These are phyloP conservation scores for Pangasius sanitwongsei DNA, from an alignment of 2,797 vertebrate species.

Conservation along the genomic window DNA sequence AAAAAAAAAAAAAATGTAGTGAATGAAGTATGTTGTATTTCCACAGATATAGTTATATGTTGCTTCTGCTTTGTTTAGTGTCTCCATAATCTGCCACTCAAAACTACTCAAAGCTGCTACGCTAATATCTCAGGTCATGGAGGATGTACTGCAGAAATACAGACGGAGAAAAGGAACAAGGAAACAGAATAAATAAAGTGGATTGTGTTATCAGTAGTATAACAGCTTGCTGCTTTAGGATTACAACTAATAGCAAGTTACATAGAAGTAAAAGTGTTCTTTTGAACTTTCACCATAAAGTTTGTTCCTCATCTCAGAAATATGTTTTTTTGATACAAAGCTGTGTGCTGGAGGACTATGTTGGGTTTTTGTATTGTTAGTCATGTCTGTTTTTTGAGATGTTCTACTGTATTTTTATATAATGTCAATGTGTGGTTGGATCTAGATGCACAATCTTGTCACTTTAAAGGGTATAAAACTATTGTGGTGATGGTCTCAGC, in stretches of 20 bases:
- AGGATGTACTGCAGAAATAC: constrained; percentile 40
- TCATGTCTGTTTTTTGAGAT: constrained; percentile 42
- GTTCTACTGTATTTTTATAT: constrained; percentile 43
- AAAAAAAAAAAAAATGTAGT: neutral
- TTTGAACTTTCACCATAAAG: constrained; percentile 16
- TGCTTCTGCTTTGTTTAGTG: constrained; percentile 37
- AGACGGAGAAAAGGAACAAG: constrained; percentile 34
- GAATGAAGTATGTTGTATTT: neutral
- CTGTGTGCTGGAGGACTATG: constrained; percentile 4
- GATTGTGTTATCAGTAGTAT: constrained; percentile 28
- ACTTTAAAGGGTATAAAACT: constrained; percentile 38
- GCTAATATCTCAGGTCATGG: constrained; percentile 68
- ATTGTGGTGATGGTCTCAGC: neutral
- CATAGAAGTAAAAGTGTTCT: constrained; percentile 21
- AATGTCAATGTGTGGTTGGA: neutral
- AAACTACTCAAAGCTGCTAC: constrained; percentile 58
- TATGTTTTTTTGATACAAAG: constrained; percentile 4
- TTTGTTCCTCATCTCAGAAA: constrained; percentile 35
- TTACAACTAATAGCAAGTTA: neutral
- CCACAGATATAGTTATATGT: constrained; percentile 7
- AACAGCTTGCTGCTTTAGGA: neutral
- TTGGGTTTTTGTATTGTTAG: constrained; percentile 33
- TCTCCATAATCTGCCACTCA: constrained; percentile 34
- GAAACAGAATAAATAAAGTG: constrained; percentile 14
- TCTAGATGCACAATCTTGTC: constrained; percentile 32